These are phyloP conservation scores for Cebus imitator DNA, from an alignment of 2,113 vertebrate species.

Conservation along the genomic window DNA sequence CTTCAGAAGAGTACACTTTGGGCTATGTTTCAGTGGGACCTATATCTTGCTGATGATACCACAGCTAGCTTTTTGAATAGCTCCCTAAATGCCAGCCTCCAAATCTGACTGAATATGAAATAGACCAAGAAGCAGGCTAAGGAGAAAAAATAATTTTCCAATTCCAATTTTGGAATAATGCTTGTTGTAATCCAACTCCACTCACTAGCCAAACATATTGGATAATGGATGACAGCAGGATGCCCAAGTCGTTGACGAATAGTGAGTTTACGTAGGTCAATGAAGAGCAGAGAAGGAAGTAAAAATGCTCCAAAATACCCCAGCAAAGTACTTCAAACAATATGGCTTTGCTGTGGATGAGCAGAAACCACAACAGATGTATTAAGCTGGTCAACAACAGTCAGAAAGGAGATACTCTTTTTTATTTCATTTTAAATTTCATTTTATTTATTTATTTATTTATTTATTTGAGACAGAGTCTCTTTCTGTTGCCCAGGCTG, in stretches of 20 bases:
- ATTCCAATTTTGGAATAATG: neutral
- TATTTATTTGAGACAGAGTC: too few species aligned
- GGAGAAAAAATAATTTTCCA: neutral
- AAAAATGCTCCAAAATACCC: conserved; percentile 9
- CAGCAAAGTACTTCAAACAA: conserved; percentile 40
- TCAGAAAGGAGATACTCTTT: conserved; percentile 1
- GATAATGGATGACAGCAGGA: neutral
- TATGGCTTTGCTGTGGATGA: neutral
- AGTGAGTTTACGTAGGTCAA: neutral
- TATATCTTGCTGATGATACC: neutral
- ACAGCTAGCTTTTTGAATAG: neutral
- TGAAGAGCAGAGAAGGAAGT: conserved; percentile 30
- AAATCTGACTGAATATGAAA: conserved; percentile 1
- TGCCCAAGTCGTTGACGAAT: neutral
- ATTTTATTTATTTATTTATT: too few species aligned
- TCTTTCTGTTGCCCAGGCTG: too few species aligned
- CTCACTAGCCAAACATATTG: neutral
- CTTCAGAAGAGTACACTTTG: neutral
- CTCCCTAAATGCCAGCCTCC: neutral
- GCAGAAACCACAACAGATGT: neutral
- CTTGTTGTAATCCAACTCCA: neutral
- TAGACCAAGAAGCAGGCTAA: neutral
- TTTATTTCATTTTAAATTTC: neutral
- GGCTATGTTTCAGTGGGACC: neutral
- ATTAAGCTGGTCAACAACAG: neutral